Conservation (phyloP, 1,140 invertebrate species). For the Drosophila prosaltans region DNA sequence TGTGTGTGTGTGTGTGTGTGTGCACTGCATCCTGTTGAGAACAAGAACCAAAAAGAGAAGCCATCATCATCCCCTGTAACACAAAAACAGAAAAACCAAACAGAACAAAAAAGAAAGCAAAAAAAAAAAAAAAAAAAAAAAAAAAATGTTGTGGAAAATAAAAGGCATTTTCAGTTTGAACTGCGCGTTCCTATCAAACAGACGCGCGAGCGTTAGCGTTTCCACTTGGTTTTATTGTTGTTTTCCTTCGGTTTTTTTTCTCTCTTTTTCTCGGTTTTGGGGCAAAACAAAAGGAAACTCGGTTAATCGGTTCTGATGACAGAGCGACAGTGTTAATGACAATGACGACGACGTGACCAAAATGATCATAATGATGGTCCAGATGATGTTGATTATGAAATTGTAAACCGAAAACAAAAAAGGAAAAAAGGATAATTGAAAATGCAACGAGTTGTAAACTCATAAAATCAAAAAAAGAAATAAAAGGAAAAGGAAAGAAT, state of each 20-base stretch:
- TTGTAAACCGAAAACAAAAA: background rate
- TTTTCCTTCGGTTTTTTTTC: background rate
- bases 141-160: slow-evolving; percentile 62
- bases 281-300: slow-evolving; percentile 9
- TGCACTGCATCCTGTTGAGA: slow-evolving; percentile 59
- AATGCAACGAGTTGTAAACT: slow-evolving; percentile 29
- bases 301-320: slow-evolving; percentile 30
- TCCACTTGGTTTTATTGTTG: slow-evolving; percentile 18
- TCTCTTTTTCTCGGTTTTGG: slow-evolving; percentile 6
- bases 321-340: background rate
- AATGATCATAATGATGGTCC: background rate
- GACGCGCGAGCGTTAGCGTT: slow-evolving; percentile 45
- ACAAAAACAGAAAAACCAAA: slow-evolving; percentile 3
- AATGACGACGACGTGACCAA: background rate
- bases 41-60: slow-evolving; percentile 5
- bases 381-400: too few relatives aligned
- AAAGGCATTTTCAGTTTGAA: slow-evolving; percentile 71
- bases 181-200: slow-evolving; percentile 63
- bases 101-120: slow-evolving; percentile 19
- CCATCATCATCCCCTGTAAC: slow-evolving; percentile 52
- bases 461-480: background rate
- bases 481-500: background rate
- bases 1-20: slow-evolving; percentile 13
- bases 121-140: slow-evolving; percentile 55
- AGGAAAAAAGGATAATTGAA: slow-evolving; percentile 19